Evolutionary conservation across 2,888 invertebrate species (phyloP).

Genomic region (Tiphia femorata): DNA sequence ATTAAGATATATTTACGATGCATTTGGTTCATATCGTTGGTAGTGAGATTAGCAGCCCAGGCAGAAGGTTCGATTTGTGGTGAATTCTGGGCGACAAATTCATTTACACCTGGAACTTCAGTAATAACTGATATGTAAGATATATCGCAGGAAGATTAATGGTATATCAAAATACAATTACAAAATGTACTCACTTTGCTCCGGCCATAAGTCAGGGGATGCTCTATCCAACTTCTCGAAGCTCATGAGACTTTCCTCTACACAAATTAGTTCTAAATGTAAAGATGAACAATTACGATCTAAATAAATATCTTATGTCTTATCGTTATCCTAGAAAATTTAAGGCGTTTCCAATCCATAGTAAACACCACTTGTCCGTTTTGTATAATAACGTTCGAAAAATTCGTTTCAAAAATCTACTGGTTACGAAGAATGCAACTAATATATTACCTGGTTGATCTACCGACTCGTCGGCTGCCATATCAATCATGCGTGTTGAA

Average conservation of each 20-base stretch:
- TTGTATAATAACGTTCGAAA: too few species aligned
- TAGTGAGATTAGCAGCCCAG: slow-evolving; percentile 79
- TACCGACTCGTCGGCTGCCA: slow-evolving; percentile 79
- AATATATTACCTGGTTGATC: slow-evolving; percentile 74
- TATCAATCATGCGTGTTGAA: slow-evolving; percentile 62
- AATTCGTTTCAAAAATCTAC: neutral
- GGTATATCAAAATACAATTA: slow-evolving; percentile 12
- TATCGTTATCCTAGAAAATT: too few species aligned
- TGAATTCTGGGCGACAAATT: slow-evolving; percentile 81
- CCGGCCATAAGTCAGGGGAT: slow-evolving; percentile 98
- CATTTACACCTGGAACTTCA: slow-evolving; percentile 90
- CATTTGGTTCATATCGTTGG: slow-evolving; percentile 81
- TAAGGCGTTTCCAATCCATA: too few species aligned
- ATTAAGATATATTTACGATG: slow-evolving; percentile 76
- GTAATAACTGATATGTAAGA: slow-evolving; percentile 48
- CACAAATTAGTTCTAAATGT: slow-evolving; percentile 56
- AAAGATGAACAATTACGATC: too few species aligned
- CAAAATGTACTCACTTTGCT: slow-evolving; percentile 81
- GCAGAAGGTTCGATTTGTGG: slow-evolving; percentile 75
- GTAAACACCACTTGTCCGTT: too few species aligned
- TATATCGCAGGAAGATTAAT: slow-evolving; percentile 10
- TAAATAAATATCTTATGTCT: too few species aligned
- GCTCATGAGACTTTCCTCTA: slow-evolving; percentile 85
- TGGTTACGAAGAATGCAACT: neutral
- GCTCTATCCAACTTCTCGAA: slow-evolving; percentile 92